Evolutionary conservation across 2,888 invertebrate genomes (phyloP), one percentile per base, ranked within the genome.

Genomic region (Dryomyza anilis): DNA sequence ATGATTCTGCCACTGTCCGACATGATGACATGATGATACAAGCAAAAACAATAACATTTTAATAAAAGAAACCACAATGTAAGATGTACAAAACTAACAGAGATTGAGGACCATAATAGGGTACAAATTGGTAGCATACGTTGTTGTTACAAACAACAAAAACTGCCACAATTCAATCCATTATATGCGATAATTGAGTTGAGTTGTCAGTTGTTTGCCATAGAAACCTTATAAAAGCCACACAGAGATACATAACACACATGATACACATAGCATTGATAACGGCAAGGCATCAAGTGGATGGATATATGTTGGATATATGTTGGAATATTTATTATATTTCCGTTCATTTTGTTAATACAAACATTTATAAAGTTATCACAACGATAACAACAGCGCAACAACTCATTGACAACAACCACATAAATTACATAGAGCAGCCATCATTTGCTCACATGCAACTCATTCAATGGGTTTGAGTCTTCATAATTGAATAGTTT

Each of bases 51-150:
- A 55, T 70, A 71, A 59, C n/a, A n/a, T 72, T 74, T 72, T 73
- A 76, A 76, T 75, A 21, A 29, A 58, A 45, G 10, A 27, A 33
- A 19, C 30, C 10, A 30, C 33, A 48, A 48, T 21, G n/a, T 19
- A 19, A 76, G 74, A 70, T 73, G 74, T 68, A 73, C 71, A 68
- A 73, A 70, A 65, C 70, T 55, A 8, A 53, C 19, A 19, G 21
- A 23, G 21, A 55, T 55, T 55, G 55, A 55, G 21, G 65, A 48
- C 67, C 67, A 58, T 21, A 45, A 64, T 64, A 63, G 66, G 45
- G 57, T 16, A 45, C 7, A 45, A 58, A 45, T 45, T 25, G 57
- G 45, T 27, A 45, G 45, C 36, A 36, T 55, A 23, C 33, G 33
- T 55, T 55, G 19, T 55, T 55, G 19, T 39, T 45, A 60, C 23